A percentile compares a stretch with the other conserved stretches of the same genome.
Conservation (phyloP, 1,140 invertebrate species). For the Colletes gigas region DNA sequence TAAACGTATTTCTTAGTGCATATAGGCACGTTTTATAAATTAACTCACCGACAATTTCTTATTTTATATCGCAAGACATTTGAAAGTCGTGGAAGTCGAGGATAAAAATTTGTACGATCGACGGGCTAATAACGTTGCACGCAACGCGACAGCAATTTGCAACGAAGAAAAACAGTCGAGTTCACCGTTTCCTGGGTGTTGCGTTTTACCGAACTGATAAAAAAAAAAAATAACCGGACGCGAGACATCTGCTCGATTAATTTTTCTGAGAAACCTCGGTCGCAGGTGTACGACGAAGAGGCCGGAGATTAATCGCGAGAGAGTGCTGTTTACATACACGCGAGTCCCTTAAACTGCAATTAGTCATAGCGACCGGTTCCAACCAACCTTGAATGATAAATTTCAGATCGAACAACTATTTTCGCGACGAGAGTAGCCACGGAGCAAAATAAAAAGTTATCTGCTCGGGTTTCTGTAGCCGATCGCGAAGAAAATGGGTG, state of each 20-base stretch:
- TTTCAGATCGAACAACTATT: not conserved
- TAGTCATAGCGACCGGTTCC: not conserved
- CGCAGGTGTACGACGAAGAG: not conserved
- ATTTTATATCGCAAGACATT: too few species aligned
- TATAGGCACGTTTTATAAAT: too few species aligned
- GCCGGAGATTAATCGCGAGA: not conserved
- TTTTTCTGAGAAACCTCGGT: not conserved
- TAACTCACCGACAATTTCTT: too few species aligned
- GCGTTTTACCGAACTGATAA: conserved; percentile 6
- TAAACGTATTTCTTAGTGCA: too few species aligned
- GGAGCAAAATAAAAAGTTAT: not conserved
- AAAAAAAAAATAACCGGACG: conserved; percentile 28
- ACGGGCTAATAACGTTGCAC: not conserved
- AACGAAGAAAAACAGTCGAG: not conserved
- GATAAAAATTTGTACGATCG: not conserved
- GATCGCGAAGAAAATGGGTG: too few species aligned
- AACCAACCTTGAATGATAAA: not conserved
- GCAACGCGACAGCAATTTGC: not conserved
- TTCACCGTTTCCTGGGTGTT: conserved; percentile 14
- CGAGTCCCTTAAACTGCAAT: not conserved
- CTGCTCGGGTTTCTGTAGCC: not conserved
- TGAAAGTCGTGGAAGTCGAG: too few species aligned
- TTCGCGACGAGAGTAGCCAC: not conserved
- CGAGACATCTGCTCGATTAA: conserved; percentile 12
- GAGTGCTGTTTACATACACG: not conserved